Base-by-base conservation (phyloP, 2,113 vertebrate genomes). In the Ailuropoda melanoleuca region DNA sequence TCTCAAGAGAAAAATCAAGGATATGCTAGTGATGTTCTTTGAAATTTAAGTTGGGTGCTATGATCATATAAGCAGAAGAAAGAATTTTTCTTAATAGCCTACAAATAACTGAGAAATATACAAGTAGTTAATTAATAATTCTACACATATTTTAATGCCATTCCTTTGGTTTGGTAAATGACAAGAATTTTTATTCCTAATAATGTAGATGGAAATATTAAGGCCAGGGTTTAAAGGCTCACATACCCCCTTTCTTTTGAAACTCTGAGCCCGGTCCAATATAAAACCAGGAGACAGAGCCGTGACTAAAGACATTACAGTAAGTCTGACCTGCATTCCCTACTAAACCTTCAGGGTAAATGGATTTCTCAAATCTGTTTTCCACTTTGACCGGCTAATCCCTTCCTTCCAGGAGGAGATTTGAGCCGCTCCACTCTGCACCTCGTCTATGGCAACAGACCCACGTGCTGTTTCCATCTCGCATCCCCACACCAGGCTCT, bases 321-420 rank as follows among this genome's bases (percentile, higher is more conserved):
- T 74, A 90, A 85, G 70, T 77, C 66, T 97, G 89, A 95, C 87
- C 88, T 97, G 96, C 66, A 66, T 88, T 84, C 74, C 78, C 92
- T 96, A 75, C 89, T 87, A 95, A 97, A 86, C 37, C 92, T 90
- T 95, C 81, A 93, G 87, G 75, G 83, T 96, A 96, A 98, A 93
- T 92, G 75, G 68, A 97, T 92, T 98, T 95, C 68, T 96, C 87
- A 95, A 95, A 81, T 97, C 95, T 97, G 62, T 95, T 97, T 98
- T 96, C 83, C 80, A 92, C 83, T 92, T 82, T 95, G 86, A 82
- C 31, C n/a, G 7, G 84, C 60, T 96, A 97, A 97, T 96, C 95
- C 74, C 60, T 96, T 96, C 62, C 96, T 97, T 97, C 43, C 86
- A 96, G 83, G 81, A 93, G 83, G 56, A 68, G 93, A 92, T 72